A percentile compares a stretch with the other conserved stretches of the same genome.
These are phyloP conservation scores for Pandemis heparana DNA, from an alignment of 2,888 invertebrate species.

Conservation along the genomic window DNA sequence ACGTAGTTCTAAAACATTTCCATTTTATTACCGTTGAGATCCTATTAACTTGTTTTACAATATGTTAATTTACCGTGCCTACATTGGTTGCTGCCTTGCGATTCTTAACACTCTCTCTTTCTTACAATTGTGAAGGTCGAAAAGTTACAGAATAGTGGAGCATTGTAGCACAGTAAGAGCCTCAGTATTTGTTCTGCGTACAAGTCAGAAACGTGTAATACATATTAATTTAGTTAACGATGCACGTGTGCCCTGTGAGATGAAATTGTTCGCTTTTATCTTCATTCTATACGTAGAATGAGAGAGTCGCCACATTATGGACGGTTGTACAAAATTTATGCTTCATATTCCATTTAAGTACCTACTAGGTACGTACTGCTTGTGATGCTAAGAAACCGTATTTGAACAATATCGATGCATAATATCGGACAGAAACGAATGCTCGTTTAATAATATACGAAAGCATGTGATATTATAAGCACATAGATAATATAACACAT, in stretches of 20 bases:
- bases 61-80: background rate
- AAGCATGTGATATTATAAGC: too few relatives aligned
- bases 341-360: background rate
- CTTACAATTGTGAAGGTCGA: background rate
- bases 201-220: slow-evolving; percentile 23
- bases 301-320: background rate
- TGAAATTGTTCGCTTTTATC: slow-evolving; percentile 6
- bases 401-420: background rate
- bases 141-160: background rate
- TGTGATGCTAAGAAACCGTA: too few relatives aligned
- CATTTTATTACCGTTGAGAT: too few relatives aligned
- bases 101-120: background rate
- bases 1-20: too few relatives aligned
- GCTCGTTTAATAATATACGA: too few relatives aligned
- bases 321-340: background rate
- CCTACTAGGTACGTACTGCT: too few relatives aligned
- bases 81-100: background rate
- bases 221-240: slow-evolving; percentile 31
- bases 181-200: slow-evolving; percentile 17
- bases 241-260: slow-evolving; percentile 21
- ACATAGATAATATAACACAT: too few relatives aligned
- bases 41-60: background rate
- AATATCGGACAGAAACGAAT: background rate
- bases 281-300: background rate
- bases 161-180: slow-evolving; percentile 2